Evolutionary conservation across 2,113 vertebrate species (phyloP), one percentile per base, ranked within the genome.

Genomic region (Elanoides forficatus): DNA sequence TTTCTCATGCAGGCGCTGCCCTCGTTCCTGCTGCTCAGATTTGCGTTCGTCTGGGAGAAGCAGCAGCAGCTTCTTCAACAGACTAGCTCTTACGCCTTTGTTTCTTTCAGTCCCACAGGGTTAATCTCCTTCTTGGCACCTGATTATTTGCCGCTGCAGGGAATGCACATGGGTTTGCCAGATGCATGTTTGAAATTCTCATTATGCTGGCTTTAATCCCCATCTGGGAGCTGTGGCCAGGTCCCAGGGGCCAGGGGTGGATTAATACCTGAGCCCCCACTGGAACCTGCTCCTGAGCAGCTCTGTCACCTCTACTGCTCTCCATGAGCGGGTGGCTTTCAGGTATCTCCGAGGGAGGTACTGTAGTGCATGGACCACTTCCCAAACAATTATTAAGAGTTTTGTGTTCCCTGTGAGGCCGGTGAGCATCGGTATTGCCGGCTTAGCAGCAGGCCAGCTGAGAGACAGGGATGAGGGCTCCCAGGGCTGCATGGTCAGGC

Each of bases 71-170:
- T 93, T 91, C 71, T 91, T 93, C 58, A 95, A 55, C 81, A 66
- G 66, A 67, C 67, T 4, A 5, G 73, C 65, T 88, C 85, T 88
- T 83, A 43, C 0, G 59, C 89, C 89, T 94, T 95, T 96, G 93
- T 96, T 95, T 86, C 71, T 74, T 88, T 80, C 81, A 74, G 82
- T 81, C 73, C 66, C 38, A 5, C 47, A 29, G 87, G 84, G 93
- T 95, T 96, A 96, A 97, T 96, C 95, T 95, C 75, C 60, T 84
- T 22, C 91, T 91, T 95, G 94, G 96, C 94, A 94, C 97, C 91
- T 94, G 95, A 91, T 96, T 93, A 88, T 97, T 95, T 94, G 58
- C 66, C 1, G 8, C 93, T 95, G 87, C 2, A 3, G 95, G 84
- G 86, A 71, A 52, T 75, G 38, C 86, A 56, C 47, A 27, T 56